Evolutionary conservation across 2,797 vertebrate species (phyloP).

Genomic region (Podarcis siculus): DNA sequence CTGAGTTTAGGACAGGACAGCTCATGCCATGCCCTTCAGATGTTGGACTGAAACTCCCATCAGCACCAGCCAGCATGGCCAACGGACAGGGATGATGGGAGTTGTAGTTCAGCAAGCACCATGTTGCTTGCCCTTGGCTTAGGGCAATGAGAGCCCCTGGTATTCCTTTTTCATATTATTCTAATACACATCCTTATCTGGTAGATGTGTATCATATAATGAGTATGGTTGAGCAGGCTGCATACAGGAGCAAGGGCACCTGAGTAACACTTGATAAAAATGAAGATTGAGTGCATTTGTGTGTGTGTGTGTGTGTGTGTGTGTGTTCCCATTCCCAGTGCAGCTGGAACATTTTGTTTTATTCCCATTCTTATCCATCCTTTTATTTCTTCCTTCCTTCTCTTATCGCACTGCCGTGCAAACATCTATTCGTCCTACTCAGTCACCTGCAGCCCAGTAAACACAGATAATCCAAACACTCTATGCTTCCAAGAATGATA

Average conservation of each 20-base stretch:
- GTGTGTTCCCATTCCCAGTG: neutral
- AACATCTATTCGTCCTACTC: conserved; percentile 35
- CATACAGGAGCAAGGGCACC: neutral
- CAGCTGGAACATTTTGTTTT: neutral
- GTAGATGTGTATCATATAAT: neutral
- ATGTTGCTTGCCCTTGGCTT: too few relatives aligned
- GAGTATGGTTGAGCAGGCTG: neutral
- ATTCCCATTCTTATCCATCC: neutral
- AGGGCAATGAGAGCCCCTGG: neutral
- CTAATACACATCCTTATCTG: neutral
- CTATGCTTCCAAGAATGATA: conserved; percentile 15
- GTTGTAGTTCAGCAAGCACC: too few relatives aligned
- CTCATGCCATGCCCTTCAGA: too few relatives aligned
- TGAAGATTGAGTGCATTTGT: neutral
- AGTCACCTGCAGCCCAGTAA: conserved; percentile 24
- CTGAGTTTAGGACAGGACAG: neutral
- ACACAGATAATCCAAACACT: conserved; percentile 42
- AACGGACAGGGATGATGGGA: too few relatives aligned
- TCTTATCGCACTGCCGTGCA: conserved; percentile 36
- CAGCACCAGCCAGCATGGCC: too few relatives aligned
- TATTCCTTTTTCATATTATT: neutral
- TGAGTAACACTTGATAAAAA: conserved; percentile 19
- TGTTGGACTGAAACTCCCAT: too few relatives aligned
- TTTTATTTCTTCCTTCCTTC: conserved; percentile 22
- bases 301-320: too few relatives aligned